These are phyloP conservation scores for Bos javanicus DNA, from an alignment of 2,113 vertebrate species.

Conservation along the genomic window DNA sequence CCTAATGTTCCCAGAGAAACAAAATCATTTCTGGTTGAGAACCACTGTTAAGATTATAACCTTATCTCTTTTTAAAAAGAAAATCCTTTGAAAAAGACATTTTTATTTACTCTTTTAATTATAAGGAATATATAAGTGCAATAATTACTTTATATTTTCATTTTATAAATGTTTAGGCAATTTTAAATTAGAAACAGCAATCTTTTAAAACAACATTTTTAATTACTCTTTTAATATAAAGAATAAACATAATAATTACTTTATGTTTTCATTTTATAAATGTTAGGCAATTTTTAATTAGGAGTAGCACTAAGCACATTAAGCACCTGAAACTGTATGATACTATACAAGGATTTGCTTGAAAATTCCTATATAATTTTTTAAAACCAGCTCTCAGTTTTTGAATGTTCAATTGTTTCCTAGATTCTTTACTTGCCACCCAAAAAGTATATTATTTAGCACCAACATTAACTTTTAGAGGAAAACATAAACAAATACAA, in stretches of 20 bases:
- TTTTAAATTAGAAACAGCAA: constrained; percentile 9
- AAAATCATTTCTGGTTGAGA: not conserved
- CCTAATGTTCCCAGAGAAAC: not conserved
- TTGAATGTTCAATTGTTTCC: not conserved
- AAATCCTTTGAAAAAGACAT: not conserved
- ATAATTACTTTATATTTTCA: not conserved
- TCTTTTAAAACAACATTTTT: not conserved
- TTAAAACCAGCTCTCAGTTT: not conserved
- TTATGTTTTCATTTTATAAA: not conserved
- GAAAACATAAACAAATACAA: constrained; percentile 14
- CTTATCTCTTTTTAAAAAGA: not conserved
- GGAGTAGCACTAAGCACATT: not conserved
- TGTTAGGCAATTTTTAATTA: constrained; percentile 11
- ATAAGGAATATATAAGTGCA: not conserved
- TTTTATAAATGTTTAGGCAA: not conserved
- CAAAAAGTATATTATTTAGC: not conserved
- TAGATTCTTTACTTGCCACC: not conserved
- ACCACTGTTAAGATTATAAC: not conserved
- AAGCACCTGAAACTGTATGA: not conserved
- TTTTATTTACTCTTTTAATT: not conserved
- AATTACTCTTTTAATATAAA: not conserved
- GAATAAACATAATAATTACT: not conserved
- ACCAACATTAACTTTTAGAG: not conserved
- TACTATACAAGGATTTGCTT: not conserved
- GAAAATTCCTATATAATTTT: not conserved